These are phyloP conservation scores for Lasius platythorax DNA, from an alignment of 2,888 invertebrate species.

Conservation along the genomic window DNA sequence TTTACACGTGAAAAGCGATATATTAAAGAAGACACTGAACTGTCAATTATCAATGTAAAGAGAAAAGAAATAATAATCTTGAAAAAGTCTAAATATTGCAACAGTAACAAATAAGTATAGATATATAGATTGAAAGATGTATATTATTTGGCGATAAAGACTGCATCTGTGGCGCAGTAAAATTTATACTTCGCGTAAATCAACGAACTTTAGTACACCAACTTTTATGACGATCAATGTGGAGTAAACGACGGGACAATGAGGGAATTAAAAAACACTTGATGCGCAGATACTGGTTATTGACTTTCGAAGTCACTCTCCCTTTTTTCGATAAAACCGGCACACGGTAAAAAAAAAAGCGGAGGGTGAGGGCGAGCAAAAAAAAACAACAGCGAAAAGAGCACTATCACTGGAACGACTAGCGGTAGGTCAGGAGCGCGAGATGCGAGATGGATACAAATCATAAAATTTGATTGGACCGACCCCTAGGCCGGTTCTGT, in stretches of 20 bases:
- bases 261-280: slow-evolving; percentile 66
- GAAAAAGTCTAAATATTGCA: background rate
- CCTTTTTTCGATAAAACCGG: slow-evolving; percentile 72
- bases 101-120: background rate
- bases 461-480: slow-evolving; percentile 85
- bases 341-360: slow-evolving; percentile 50
- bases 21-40: background rate
- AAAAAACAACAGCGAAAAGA: slow-evolving; percentile 60
- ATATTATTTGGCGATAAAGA: background rate
- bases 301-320: slow-evolving; percentile 77
- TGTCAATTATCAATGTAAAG: background rate
- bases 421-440: slow-evolving; percentile 79
- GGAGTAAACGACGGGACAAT: slow-evolving; percentile 47
- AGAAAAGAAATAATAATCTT: background rate
- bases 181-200: background rate
- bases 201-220: slow-evolving; percentile 7
- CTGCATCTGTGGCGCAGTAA: background rate
- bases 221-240: slow-evolving; percentile 42
- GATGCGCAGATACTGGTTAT: slow-evolving; percentile 71
- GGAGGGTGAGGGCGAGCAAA: slow-evolving; percentile 36
- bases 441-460: slow-evolving; percentile 82
- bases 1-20: background rate
- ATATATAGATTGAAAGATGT: background rate
- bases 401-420: slow-evolving; percentile 73
- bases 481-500: slow-evolving; percentile 69